Evolutionary conservation across 1,140 invertebrate genomes (phyloP).

Genomic region (Cotesia chilonis): DNA sequence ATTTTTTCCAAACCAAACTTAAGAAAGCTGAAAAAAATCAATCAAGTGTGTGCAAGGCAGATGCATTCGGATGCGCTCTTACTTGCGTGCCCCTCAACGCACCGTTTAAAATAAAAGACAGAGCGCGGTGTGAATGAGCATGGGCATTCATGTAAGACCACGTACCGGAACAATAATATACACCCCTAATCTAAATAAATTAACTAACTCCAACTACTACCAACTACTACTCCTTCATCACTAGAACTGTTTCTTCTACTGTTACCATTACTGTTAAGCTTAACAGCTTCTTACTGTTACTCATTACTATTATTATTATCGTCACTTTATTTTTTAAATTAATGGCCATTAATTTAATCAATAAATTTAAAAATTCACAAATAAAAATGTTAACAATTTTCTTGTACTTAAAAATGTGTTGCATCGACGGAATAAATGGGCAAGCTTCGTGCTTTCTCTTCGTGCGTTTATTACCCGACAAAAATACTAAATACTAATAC

Average conservation of each 20-base stretch:
- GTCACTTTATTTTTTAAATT: constrained; percentile 1
- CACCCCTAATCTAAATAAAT: constrained; percentile 31
- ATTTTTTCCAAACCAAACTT: neutral
- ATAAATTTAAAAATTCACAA: neutral
- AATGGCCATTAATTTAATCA: constrained; percentile 3
- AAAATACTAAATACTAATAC: too few species aligned
- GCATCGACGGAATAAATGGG: constrained; percentile 9
- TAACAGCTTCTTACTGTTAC: neutral
- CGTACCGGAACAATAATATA: constrained; percentile 47
- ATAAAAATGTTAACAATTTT: neutral
- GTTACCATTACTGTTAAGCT: constrained; percentile 4
- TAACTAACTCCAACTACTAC: constrained; percentile 7
- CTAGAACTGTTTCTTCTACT: constrained; percentile 8
- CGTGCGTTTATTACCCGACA: neutral
- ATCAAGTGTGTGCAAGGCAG: constrained; percentile 53
- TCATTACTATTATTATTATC: constrained; percentile 1
- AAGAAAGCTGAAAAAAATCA: constrained; percentile 13
- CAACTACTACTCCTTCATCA: constrained; percentile 2
- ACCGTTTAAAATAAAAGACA: constrained; percentile 38
- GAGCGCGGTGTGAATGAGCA: constrained; percentile 51
- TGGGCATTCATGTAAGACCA: constrained; percentile 62
- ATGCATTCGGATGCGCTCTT: constrained; percentile 63
- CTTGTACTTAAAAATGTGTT: constrained; percentile 3
- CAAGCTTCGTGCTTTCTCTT: constrained; percentile 29
- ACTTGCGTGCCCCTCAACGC: constrained; percentile 63